A percentile compares a stretch with the other conserved stretches of the same genome.
These are phyloP conservation scores for Zingel zingel DNA, from an alignment of 2,113 vertebrate genomes.

Conservation along the genomic window DNA sequence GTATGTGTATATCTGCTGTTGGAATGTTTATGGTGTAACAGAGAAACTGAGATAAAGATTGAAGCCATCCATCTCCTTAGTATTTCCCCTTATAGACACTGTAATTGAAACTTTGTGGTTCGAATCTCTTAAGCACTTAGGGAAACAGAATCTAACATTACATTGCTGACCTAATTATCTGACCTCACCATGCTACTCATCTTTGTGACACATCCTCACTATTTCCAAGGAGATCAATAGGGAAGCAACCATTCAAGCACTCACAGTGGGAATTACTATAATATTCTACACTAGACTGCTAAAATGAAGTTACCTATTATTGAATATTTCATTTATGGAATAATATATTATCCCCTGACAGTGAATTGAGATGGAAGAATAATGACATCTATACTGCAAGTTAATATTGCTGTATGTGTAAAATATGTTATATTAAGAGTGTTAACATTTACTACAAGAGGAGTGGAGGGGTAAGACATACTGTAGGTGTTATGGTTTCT, in stretches of 20 bases:
- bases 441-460: conserved; percentile 24
- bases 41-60: conserved; percentile 55
- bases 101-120: conserved; percentile 58
- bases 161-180: conserved; percentile 57
- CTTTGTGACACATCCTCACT: conserved; percentile 63
- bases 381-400: not conserved
- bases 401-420: conserved; percentile 24
- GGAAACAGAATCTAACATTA: conserved; percentile 56
- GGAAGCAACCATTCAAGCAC: conserved; percentile 27
- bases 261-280: conserved; percentile 7
- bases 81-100: conserved; percentile 55
- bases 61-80: conserved; percentile 35
- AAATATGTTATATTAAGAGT: conserved; percentile 27
- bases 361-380: conserved; percentile 4
- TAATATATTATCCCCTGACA: conserved; percentile 2
- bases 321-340: conserved; percentile 39
- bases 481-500: conserved; percentile 29
- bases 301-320: conserved; percentile 21
- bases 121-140: conserved; percentile 10
- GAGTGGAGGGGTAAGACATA: conserved; percentile 8
- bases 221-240: conserved; percentile 63
- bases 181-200: conserved; percentile 32
- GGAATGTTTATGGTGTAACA: conserved; percentile 46
- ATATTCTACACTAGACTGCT: conserved; percentile 4
- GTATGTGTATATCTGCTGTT: not conserved